Base-by-base conservation (phyloP, 2,797 vertebrate genomes). In the Potorous gilbertii region DNA sequence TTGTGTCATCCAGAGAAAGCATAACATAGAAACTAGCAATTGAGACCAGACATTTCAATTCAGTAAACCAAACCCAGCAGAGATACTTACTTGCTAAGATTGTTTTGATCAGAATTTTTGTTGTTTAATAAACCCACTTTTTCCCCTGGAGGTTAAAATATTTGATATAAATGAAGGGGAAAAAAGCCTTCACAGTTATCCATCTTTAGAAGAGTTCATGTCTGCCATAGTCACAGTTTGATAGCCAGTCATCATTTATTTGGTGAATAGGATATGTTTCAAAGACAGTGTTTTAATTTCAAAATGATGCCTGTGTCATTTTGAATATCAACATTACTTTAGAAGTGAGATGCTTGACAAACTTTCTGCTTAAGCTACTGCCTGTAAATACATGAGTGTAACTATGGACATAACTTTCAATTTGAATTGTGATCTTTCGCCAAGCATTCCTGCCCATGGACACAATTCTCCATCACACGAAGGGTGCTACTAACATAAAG, bases 1-100 rank as follows among this genome's bases (percentile, higher is more conserved):
- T 98, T 93, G 1, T 98, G 98, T 98, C 98, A 98, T 98, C 97
- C 98, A 95, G 97, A 98, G 97, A 98, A 98, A 97, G 97, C 97
- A 96, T 96, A 97, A 98, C 97, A 98, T 46, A 40, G 97, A 96
- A 97, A 98, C 94, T 97, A 95, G 97, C 98, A 98, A 97, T 96
- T 97, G 98, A 98, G 98, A 98, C 91, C 97, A 98, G 98, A 98
- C 96, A 97, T 98, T 98, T 98, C 98, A 98, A 98, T 99, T 97
- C 97, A 97, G 97, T 96, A 96, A 96, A 91, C 95, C 97, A 95
- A 97, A 97, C 97, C 97, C 97, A 97, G 96, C 97, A 97, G 97
- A 98, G 97, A 98, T 95, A 66, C 96, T 98, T 98, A 98, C 96
- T 92, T 97, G 97, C 95, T 96, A 57, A 55, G 96, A 90, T 94